Evolutionary conservation across 2,113 vertebrate genomes (phyloP), one percentile per base, ranked within the genome.

Genomic region (Tylochromis polylepis): DNA sequence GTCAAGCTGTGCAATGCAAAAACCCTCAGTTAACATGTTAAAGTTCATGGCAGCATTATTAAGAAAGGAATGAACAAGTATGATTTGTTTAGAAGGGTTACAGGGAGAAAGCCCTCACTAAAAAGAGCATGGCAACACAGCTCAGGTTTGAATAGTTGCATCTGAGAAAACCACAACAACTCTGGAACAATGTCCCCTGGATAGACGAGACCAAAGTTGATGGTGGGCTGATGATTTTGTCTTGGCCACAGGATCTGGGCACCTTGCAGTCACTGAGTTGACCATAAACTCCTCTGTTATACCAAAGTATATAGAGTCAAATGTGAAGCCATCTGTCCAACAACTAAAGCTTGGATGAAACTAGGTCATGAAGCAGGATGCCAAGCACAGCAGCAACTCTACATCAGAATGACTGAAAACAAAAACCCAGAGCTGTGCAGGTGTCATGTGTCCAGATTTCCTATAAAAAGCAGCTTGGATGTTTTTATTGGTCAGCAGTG

Each of bases 121-220:
- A 49, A 75, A 75, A 1, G 1, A 75, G 49, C 41, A 75, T 49
- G 41, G 1, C 15, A 29, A 22, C 67, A 72, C 41, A 27, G 3
- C 8, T 46, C 27, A 11, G 41, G 41, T 29, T 72, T 18, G 0
- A 46, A 46, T 27, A 46, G 41, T 29, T 27, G 14, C 67, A 72
- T 72, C 41, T 72, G 67, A 49, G 9, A 22, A 0, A 46, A 27
- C 22, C 8, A 0, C 41, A 72, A 29, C 8, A 72, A 22, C 5
- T 72, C 22, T 46, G 38, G 1, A 72, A 46, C 2, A 29, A 1
- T 11, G 0, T 72, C 41, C 41, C 18, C 14, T 0, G 0, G 46
- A 49, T 1, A 49, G 41, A 72, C 0, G 1, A 49, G 67, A 29
- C 24, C 41, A 75, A 20, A 18, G 41, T 29, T 18, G 41, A 49